Conservation (phyloP, 2,888 invertebrate species). For the Pseudanteris insignis region DNA sequence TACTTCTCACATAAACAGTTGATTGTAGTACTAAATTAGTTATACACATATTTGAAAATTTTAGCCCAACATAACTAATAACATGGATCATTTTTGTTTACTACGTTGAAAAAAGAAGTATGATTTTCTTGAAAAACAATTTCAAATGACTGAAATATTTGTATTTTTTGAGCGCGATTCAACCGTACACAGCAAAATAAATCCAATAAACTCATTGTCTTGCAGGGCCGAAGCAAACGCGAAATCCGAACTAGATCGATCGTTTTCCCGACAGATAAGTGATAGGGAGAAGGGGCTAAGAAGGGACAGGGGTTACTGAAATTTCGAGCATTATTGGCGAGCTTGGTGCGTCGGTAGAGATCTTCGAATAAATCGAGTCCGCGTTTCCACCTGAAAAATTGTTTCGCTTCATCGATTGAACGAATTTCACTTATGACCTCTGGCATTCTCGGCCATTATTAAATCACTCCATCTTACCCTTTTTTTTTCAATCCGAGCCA, state of each 20-base stretch:
- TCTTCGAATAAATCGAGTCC: slow-evolving; percentile 48
- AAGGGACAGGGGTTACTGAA: slow-evolving; percentile 4
- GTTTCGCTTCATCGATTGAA: slow-evolving; percentile 44
- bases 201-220: slow-evolving; percentile 48
- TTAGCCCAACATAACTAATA: too few species aligned
- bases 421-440: slow-evolving; percentile 45
- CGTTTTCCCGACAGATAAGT: slow-evolving; percentile 31
- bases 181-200: slow-evolving; percentile 39
- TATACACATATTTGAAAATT: too few species aligned
- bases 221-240: slow-evolving; percentile 35
- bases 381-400: slow-evolving; percentile 49
- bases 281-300: background rate
- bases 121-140: too few species aligned
- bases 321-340: slow-evolving; percentile 42
- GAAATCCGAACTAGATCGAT: slow-evolving; percentile 42
- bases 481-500: too few species aligned
- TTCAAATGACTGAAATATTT: too few species aligned
- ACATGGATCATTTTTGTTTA: too few species aligned
- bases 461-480: slow-evolving; percentile 37
- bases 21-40: too few species aligned
- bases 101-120: too few species aligned
- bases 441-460: slow-evolving; percentile 37
- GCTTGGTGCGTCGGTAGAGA: slow-evolving; percentile 34
- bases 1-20: too few species aligned
- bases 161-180: too few species aligned